Base-by-base conservation (phyloP, 2,113 vertebrate species). In the Boulengeromyrus knoepffleri region DNA sequence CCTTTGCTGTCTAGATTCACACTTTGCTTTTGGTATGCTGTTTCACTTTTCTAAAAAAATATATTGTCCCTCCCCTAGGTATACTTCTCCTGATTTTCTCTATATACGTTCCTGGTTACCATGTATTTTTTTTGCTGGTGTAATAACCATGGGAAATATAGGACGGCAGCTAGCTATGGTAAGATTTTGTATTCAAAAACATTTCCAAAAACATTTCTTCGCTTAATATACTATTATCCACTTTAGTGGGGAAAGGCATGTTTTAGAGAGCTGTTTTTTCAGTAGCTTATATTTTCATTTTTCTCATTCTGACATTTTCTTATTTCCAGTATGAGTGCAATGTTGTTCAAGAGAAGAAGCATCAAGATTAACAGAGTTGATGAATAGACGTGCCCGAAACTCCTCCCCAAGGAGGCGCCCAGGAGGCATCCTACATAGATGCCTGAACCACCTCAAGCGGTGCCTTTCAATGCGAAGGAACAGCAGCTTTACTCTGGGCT, bases 71-170 rank as follows among this genome's bases (percentile, higher is more conserved):
- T 66, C 36, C 74, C 92, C 90, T 91, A 99, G 98, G 92, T 99
- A 99, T 62, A 98, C 98, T 0, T 98, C 97, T 91, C 98, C 98
- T 89, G 98, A 99, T 90, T 99, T 99, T 91, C 97, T 99, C 12
- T 99, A 99, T 92, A 98, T 99, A 77, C 97, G 98, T 62, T 99
- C 98, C 91, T 99, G 98, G 98, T 94, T 99, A 89, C 98, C 98
- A 0, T 99, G 98, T 91, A 99, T 99, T 96, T 99, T 98, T 95
- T 99, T 99, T 95, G 98, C 98, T 47, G 98, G 98, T 89, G 98
- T 98, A 91, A 99, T 99, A 93, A 99, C 98, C 0, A 98, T 99
- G 97, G 98, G 98, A 90, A 99, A 99, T 92, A 99, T 99, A 10
- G 98, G 98, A 90, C 96, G 98, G 56, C 98, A 99, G 90, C 94